Conservation (phyloP, 2,113 vertebrate species). For the Rhinolophus ferrumequinum region DNA sequence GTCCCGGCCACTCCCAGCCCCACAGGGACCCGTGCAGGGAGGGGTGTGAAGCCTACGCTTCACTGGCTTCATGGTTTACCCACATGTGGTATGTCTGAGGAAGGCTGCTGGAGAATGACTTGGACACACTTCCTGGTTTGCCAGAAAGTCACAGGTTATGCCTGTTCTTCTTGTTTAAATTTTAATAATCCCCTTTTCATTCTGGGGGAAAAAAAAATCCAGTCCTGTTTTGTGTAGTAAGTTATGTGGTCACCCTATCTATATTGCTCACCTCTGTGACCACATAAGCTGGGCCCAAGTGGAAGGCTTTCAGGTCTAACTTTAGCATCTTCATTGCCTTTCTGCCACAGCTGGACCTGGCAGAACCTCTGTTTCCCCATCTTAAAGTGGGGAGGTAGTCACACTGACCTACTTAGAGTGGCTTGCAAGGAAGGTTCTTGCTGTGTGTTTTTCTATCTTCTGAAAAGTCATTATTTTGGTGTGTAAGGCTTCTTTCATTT, state of each 20-base stretch:
- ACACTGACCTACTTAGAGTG: slow-evolving; percentile 31
- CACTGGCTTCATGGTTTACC: background rate
- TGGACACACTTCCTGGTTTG: background rate
- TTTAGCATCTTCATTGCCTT: background rate
- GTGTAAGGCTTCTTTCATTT: background rate
- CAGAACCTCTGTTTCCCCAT: slow-evolving; percentile 17
- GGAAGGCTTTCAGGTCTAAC: background rate
- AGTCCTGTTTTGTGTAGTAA: background rate
- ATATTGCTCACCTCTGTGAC: background rate
- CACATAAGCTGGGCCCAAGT: background rate
- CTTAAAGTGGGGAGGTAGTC: background rate
- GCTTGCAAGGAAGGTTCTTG: background rate
- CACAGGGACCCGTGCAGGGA: background rate
- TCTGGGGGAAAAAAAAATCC: background rate
- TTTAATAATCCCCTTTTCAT: background rate
- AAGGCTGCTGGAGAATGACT: background rate
- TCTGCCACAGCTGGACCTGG: background rate
- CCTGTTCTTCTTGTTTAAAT: slow-evolving; percentile 2
- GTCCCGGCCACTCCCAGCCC: background rate
- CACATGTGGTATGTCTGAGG: background rate
- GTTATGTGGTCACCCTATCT: background rate
- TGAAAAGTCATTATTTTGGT: background rate
- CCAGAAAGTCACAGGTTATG: background rate
- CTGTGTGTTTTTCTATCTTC: background rate
- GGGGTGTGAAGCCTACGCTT: background rate